A percentile compares a stretch with the other conserved stretches of the same genome.
These are phyloP conservation scores for Clarias gariepinus DNA, from an alignment of 2,113 vertebrate genomes.

Conservation along the genomic window DNA sequence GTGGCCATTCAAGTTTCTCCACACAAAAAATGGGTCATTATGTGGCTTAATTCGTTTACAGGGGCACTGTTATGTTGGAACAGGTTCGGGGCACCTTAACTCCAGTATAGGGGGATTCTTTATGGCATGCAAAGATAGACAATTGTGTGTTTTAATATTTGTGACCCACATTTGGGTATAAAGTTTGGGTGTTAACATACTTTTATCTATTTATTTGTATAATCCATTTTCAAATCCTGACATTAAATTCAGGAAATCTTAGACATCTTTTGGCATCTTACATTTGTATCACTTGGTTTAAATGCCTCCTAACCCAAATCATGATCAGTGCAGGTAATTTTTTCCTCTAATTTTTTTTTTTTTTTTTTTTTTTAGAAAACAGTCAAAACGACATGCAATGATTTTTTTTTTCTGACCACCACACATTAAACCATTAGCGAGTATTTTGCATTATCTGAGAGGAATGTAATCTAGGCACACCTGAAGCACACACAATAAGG, in stretches of 20 bases:
- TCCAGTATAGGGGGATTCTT: background rate
- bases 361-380: background rate
- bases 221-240: background rate
- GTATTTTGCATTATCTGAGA: constrained; percentile 11
- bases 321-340: background rate
- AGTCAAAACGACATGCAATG: background rate
- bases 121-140: background rate
- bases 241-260: background rate
- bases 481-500: constrained; percentile 1
- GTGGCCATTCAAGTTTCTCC: background rate
- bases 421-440: background rate
- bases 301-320: background rate
- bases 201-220: background rate
- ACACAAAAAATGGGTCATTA: background rate
- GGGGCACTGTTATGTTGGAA: background rate
- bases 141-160: background rate
- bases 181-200: background rate
- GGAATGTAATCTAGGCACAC: background rate
- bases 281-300: background rate
- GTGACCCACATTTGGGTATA: background rate
- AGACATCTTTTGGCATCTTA: background rate
- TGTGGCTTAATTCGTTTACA: background rate
- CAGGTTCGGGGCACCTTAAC: background rate
- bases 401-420: background rate
- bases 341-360: background rate